Evolutionary conservation across 2,888 invertebrate species (phyloP), one percentile per base, ranked within the genome.

Genomic region (Brachyptera risi): DNA sequence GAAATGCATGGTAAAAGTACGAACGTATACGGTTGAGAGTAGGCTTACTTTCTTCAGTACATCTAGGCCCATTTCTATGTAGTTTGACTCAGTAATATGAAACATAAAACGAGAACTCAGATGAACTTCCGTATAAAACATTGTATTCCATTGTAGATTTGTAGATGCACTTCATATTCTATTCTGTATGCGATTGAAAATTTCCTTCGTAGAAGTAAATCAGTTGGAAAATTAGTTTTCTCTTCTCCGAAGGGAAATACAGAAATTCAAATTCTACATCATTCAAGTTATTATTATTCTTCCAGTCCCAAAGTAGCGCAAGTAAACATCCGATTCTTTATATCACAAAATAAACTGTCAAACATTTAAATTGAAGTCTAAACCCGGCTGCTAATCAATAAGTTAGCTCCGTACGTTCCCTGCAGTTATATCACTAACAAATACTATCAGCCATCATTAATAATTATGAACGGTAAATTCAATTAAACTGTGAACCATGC

Each of bases 131-230:
- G n/a, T n/a, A n/a, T n/a, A 11, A 5, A 11, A 31, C 11, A 31
- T 31, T 31, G 31, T 31, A 31, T 31, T 31, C 11, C 11, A 31
- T 31, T 31, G 31, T 31, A 31, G 31, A 31, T 5, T n/a, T 11
- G 35, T 54, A 54, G 54, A 35, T 54, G 54, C 54, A 54, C 54
- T 37, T 35, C 23, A 54, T 54, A 21, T 37, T 19, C n/a, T 19
- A 54, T 31, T 35, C n/a, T 37, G 35, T 54, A 11, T 54, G 31
- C 35, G 35, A 23, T 15, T 21, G 7, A 35, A n/a, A 17, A 54
- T 35, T 54, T 54, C 23, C 54, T 54, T 37, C 11, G 54, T 47
- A 47, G 35, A 17, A 21, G 31, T 35, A 35, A 54, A 54, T 54
- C 54, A 54, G n/a, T 54, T 37, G 15, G 19, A 44, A 44, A 44